A percentile compares a stretch with the other conserved stretches of the same genome.
Conservation (phyloP, 2,888 invertebrate genomes). For the Polyploca ridens region DNA sequence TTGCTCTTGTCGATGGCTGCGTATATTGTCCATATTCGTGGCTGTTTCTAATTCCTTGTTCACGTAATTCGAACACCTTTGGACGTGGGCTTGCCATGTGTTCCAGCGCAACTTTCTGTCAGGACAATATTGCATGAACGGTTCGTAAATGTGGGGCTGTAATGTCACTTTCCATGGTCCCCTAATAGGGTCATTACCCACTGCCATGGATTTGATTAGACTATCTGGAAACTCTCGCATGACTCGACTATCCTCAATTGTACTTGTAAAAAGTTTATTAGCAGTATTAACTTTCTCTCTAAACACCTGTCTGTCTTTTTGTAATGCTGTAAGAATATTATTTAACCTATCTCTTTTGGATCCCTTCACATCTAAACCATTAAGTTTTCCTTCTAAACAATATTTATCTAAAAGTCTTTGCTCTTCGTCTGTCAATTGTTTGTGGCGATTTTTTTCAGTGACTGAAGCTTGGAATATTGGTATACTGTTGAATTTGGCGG, state of each 20-base stretch:
- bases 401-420: conserved; percentile 90
- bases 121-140: conserved; percentile 94
- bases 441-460: conserved; percentile 76
- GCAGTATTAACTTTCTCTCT: conserved; percentile 87
- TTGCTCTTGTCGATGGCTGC: conserved; percentile 87
- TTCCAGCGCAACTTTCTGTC: conserved; percentile 91
- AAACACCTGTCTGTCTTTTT: conserved; percentile 85
- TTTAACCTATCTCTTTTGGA: conserved; percentile 74
- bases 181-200: conserved; percentile 84
- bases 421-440: conserved; percentile 85
- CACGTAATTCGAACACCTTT: conserved; percentile 87
- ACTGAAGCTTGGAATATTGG: conserved; percentile 89
- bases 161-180: conserved; percentile 95
- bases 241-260: conserved; percentile 86
- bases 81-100: conserved; percentile 91
- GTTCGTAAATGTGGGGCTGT: conserved; percentile 88
- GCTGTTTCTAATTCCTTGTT: conserved; percentile 89
- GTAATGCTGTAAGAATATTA: conserved; percentile 79
- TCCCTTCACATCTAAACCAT: conserved; percentile 89
- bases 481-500: conserved; percentile 88
- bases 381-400: conserved; percentile 91
- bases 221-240: conserved; percentile 90
- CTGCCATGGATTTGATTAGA: conserved; percentile 87
- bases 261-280: conserved; percentile 87
- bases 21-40: conserved; percentile 90